Evolutionary conservation across 2,797 vertebrate genomes (phyloP).

Genomic region (Cyprinella venusta): DNA sequence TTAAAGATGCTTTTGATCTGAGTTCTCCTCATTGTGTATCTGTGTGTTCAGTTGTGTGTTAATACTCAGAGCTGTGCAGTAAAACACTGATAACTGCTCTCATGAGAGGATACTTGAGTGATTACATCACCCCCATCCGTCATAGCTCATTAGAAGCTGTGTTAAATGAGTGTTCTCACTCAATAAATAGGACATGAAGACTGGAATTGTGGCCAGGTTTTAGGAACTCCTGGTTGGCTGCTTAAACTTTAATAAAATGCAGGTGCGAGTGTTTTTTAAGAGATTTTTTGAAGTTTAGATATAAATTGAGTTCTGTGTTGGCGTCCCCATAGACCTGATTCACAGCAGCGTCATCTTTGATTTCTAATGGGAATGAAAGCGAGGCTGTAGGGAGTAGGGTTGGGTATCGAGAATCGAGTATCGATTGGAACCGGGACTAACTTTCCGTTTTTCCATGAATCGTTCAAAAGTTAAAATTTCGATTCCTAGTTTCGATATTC

Average conservation of each 20-base stretch:
- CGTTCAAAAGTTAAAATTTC: no score
- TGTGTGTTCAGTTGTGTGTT: slow-evolving; percentile 15
- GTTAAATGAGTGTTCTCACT: not conserved
- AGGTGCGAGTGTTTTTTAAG: not conserved
- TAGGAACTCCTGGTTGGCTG: slow-evolving; percentile 27
- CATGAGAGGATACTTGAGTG: not conserved
- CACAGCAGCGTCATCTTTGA: no score
- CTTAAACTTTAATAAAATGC: slow-evolving; percentile 46
- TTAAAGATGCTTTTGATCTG: slow-evolving; percentile 67
- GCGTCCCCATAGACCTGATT: no score
- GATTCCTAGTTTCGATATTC: no score
- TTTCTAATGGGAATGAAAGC: no score
- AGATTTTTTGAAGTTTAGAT: not conserved
- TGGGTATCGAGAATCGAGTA: no score
- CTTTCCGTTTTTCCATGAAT: no score
- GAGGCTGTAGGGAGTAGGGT: no score
- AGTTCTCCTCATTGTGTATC: slow-evolving; percentile 40
- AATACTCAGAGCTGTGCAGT: slow-evolving; percentile 26
- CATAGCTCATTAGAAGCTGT: not conserved
- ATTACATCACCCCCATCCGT: not conserved
- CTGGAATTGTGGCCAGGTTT: slow-evolving; percentile 23
- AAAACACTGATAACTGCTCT: slow-evolving; percentile 21
- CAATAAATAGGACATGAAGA: not conserved
- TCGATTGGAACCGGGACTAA: no score
- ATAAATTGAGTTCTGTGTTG: no score